Evolutionary conservation across 2,113 vertebrate genomes (phyloP).

Genomic region (Ictidomys tridecemlineatus): DNA sequence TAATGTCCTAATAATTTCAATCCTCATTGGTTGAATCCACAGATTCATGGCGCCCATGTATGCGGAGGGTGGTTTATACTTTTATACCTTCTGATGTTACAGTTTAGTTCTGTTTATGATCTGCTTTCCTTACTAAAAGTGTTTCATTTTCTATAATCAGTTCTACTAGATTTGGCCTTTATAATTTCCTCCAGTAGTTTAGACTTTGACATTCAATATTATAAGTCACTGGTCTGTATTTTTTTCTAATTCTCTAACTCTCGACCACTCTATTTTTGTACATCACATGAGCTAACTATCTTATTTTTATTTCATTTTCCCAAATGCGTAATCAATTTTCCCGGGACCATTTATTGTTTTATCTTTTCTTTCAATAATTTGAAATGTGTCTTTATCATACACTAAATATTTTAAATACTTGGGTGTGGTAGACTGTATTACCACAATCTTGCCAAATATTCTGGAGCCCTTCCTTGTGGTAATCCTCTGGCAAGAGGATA

Average conservation of each 20-base stretch:
- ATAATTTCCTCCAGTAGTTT: background rate
- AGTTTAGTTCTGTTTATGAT: background rate
- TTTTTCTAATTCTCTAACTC: background rate
- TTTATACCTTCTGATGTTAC: background rate
- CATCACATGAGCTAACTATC: background rate
- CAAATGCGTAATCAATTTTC: background rate
- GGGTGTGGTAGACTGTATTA: background rate
- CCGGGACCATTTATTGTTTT: background rate
- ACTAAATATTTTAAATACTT: background rate
- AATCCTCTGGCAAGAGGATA: background rate
- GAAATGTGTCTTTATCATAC: background rate
- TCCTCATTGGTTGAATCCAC: background rate
- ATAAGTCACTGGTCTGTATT: background rate
- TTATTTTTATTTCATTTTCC: conserved; percentile 28
- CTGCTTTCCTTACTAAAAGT: background rate
- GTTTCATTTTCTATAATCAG: background rate
- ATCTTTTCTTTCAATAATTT: conserved; percentile 5
- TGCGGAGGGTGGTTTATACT: no score
- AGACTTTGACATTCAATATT: background rate
- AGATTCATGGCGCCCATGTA: background rate
- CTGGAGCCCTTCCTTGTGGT: background rate
- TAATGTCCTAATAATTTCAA: background rate
- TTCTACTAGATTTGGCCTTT: background rate
- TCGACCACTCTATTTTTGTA: background rate
- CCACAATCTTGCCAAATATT: background rate